These are phyloP conservation scores for Phoxinus dragarum DNA, from an alignment of 2,797 vertebrate genomes.

Conservation along the genomic window DNA sequence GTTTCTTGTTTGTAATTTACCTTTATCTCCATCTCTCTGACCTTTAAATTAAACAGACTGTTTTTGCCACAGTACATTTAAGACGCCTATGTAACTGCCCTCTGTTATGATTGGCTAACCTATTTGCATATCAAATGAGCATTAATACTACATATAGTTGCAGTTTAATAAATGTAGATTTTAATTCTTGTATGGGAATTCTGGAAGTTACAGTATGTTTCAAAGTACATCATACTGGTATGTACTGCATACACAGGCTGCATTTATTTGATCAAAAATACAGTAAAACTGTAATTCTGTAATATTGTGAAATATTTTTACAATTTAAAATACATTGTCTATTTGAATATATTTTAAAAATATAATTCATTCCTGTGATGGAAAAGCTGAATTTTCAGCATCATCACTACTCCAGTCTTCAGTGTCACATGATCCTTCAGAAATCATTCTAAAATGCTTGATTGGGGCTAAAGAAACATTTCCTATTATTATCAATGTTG, in stretches of 20 bases:
- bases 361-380: not conserved
- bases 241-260: not conserved
- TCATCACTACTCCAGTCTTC: not conserved
- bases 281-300: not conserved
- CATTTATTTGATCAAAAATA: not conserved
- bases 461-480: not conserved
- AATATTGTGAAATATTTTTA: not conserved
- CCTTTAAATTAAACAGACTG: not conserved
- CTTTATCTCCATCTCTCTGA: not conserved
- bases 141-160: not conserved
- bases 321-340: not conserved
- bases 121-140: not conserved
- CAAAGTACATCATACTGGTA: not conserved
- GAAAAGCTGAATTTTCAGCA: not conserved
- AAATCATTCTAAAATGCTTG: not conserved
- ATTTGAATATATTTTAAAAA: not conserved
- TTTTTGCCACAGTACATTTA: not conserved
- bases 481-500: not conserved
- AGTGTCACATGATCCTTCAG: not conserved
- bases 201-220: not conserved
- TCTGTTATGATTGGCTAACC: not conserved
- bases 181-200: no score
- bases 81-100: not conserved
- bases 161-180: no score
- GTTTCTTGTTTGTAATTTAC: not conserved